Evolutionary conservation across 1,140 invertebrate genomes (phyloP), one percentile per base, ranked within the genome.

Genomic region (Anastatus disparis): DNA sequence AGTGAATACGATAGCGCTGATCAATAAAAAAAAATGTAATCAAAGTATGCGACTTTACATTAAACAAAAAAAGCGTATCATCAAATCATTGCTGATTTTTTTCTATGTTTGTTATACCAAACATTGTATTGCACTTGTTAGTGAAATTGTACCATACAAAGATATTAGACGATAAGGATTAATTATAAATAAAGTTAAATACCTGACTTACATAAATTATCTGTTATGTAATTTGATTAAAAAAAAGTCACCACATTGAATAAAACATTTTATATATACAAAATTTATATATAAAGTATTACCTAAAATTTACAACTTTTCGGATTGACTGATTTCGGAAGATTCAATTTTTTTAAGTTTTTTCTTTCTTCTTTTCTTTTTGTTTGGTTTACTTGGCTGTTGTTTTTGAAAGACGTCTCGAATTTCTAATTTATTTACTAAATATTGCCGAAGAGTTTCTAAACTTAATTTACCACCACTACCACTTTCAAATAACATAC

Each of bases 191-290:
- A 77, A 70, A 81, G 75, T 82, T 78, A 80, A 80, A 80, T 80
- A 82, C 75, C 76, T 84, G 74, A 78, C 83, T 84, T 82, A 81
- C 77, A 78, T 79, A 81, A 81, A 76, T 70, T 40, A 78, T 78
- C 69, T 80, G 78, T 83, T 84, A 80, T 76, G 77, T 79, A 80
- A 77, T 79, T 82, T 84, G 75, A 61, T 77, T 68, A 75, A 77
- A 63, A 64, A 48, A 35, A n/a, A 46, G 31, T 27, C 56, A 50
- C 50, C 52, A 64, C 77, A 74, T 75, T 75, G 78, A 85, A 82
- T 81, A 82, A 79, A 83, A 74, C 74, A 77, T 80, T 81, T 82
- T 81, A 74, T 79, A 81, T 75, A 65, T 67, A 78, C 76, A 40
- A 56, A 20, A 35, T 59, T 53, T 44, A 52, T n/a, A 70, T 53